A percentile compares a stretch with the other conserved stretches of the same genome.
These are phyloP conservation scores for Hoplodrina ambigua DNA, from an alignment of 2,888 invertebrate genomes.

Conservation along the genomic window DNA sequence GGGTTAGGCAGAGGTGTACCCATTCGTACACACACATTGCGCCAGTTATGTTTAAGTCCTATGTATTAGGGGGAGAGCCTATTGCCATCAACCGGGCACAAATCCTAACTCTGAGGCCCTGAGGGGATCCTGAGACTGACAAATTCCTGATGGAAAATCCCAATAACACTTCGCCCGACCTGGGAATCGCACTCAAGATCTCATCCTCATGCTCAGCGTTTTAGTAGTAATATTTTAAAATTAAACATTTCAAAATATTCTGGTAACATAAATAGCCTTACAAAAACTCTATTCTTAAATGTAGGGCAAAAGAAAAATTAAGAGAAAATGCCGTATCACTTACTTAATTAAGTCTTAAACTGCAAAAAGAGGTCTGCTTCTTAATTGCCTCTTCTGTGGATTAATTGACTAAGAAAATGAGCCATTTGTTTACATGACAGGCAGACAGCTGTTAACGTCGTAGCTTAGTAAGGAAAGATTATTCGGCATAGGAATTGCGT, in stretches of 20 bases:
- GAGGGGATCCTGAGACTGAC: too few relatives aligned
- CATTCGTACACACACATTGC: too few relatives aligned
- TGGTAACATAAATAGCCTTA: background rate
- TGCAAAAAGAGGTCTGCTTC: slow-evolving; percentile 11
- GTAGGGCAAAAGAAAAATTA: slow-evolving; percentile 18
- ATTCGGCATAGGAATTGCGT: background rate
- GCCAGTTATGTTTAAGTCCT: too few relatives aligned
- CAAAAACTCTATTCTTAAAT: slow-evolving; percentile 8
- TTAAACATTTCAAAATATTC: background rate
- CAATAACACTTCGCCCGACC: too few relatives aligned
- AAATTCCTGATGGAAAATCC: too few relatives aligned
- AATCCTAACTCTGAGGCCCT: too few relatives aligned
- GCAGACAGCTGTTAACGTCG: background rate
- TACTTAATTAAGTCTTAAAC: slow-evolving; percentile 38
- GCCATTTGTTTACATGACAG: slow-evolving; percentile 31
- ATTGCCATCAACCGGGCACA: too few relatives aligned
- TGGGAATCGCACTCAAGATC: too few relatives aligned
- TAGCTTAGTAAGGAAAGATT: background rate
- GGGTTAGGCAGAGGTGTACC: too few relatives aligned
- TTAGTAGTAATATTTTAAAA: too few relatives aligned
- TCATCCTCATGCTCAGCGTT: too few relatives aligned
- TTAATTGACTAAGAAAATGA: slow-evolving; percentile 48
- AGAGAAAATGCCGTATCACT: slow-evolving; percentile 26
- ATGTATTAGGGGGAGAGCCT: too few relatives aligned
- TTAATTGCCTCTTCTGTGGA: slow-evolving; percentile 30